Percentiles rank a stretch among this genome's conserved stretches.
Evolutionary conservation across 2,113 vertebrate species (phyloP).

Genomic region (Astur gentilis): DNA sequence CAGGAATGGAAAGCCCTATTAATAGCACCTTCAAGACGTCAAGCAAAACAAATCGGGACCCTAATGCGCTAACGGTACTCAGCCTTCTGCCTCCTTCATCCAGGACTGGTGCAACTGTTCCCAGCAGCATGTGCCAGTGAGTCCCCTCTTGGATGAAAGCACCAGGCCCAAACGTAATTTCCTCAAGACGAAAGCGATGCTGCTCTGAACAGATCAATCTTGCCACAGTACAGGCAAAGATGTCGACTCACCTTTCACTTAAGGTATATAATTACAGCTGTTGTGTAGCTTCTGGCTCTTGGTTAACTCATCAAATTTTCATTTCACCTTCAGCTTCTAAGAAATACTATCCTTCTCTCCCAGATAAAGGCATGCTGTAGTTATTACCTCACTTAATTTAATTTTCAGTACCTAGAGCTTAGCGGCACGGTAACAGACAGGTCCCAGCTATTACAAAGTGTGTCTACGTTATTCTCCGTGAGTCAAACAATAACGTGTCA

Average conservation of each 20-base stretch:
- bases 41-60: background rate
- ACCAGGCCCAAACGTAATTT: background rate
- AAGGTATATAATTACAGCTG: slow-evolving; percentile 29
- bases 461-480: rapidly evolving
- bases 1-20: background rate
- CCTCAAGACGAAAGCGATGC: rapidly evolving
- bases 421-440: background rate
- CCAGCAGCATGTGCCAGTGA: background rate
- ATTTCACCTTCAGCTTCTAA: background rate
- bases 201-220: background rate
- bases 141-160: background rate
- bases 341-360: background rate
- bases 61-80: background rate
- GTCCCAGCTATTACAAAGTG: background rate
- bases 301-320: slow-evolving; percentile 50
- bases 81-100: rapidly evolving
- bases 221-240: background rate
- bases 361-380: background rate
- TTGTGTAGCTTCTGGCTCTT: background rate
- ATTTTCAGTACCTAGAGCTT: background rate
- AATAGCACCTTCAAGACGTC: background rate
- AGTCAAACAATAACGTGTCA: background rate
- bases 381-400: background rate
- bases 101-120: background rate
- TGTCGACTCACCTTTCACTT: background rate